Base-by-base conservation (phyloP, 2,113 vertebrate species). In the Xiphias gladius region DNA sequence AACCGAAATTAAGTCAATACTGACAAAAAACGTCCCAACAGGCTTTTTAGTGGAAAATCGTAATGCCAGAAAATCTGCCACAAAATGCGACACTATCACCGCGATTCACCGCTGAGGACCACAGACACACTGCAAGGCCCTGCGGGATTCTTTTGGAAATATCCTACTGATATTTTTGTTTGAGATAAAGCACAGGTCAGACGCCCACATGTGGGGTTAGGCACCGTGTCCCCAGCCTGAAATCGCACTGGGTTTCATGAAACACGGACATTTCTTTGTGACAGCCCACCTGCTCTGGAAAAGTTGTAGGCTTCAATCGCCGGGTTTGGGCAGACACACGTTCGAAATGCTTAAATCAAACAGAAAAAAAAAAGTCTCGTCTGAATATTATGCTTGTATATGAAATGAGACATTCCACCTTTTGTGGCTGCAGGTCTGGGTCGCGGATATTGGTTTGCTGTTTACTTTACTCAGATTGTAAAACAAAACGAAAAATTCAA, bases 11-110 rank as follows among this genome's bases (percentile, higher is more conserved):
- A 46, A 62, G 24, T 43, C 2, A 24, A 20, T 26, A 46, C 8
- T 11, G 59, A 52, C 2, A 9, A 72, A 69, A 65, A 30, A 17
- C 13, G 39, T 55, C 2, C 6, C 16, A 68, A 24, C 4, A 6
- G 8, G 35, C 12, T 55, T 41, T 58, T 68, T 14, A 4, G 11
- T 73, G 1, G 5, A 37, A 39, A 28, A 76, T 26, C n/a, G 2
- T 8, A 14, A 48, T 65, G 63, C 32, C 19, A 73, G n/a, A 50
- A 26, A 66, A 86, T 37, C 46, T 43, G 41, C 19, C 46, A 26
- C 62, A 80, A 79, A 91, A 79, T 80, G 70, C 85, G 69, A 69
- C 76, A 63, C 26, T 65, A 6, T 71, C 30, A 52, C 39, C 20
- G 55, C 46, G 69, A 73, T 61, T 81, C 62, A 70, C 52, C 37